These are phyloP conservation scores for Pogonomyrmex californicus DNA, from an alignment of 1,140 invertebrate species.

Conservation along the genomic window DNA sequence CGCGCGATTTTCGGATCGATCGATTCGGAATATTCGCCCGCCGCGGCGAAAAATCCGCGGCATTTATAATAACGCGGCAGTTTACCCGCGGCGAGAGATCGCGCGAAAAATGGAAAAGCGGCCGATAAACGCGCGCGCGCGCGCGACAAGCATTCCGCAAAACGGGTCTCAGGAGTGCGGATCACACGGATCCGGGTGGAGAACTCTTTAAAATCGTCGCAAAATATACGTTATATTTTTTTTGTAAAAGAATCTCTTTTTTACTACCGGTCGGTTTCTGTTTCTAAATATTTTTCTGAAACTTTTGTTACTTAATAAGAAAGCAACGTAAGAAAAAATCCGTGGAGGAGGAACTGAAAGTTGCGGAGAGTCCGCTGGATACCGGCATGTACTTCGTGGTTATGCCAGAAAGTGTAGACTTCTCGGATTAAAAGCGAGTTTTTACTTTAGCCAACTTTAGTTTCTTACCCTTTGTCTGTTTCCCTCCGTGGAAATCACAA, in stretches of 20 bases:
- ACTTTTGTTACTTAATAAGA: slow-evolving; percentile 1
- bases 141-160: background rate
- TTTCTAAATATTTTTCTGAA: slow-evolving; percentile 6
- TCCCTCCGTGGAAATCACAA: slow-evolving; percentile 7
- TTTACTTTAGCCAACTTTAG: slow-evolving; percentile 38
- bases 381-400: background rate
- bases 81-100: slow-evolving; percentile 18
- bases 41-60: slow-evolving; percentile 15
- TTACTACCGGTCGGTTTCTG: background rate
- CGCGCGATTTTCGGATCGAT: slow-evolving; percentile 35
- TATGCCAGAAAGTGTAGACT: slow-evolving; percentile 16
- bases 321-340: background rate
- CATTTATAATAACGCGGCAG: slow-evolving; percentile 30
- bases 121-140: slow-evolving; percentile 9
- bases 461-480: slow-evolving; percentile 23
- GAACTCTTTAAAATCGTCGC: background rate
- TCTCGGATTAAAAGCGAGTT: slow-evolving; percentile 15
- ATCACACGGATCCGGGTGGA: background rate
- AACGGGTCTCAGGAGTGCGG: background rate
- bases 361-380: background rate
- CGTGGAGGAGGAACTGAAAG: background rate
- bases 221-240: no score
- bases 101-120: slow-evolving; percentile 27
- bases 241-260: background rate
- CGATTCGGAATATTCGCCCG: slow-evolving; percentile 9